Base-by-base conservation (phyloP, 2,113 vertebrate species). In the Python bivittatus region DNA sequence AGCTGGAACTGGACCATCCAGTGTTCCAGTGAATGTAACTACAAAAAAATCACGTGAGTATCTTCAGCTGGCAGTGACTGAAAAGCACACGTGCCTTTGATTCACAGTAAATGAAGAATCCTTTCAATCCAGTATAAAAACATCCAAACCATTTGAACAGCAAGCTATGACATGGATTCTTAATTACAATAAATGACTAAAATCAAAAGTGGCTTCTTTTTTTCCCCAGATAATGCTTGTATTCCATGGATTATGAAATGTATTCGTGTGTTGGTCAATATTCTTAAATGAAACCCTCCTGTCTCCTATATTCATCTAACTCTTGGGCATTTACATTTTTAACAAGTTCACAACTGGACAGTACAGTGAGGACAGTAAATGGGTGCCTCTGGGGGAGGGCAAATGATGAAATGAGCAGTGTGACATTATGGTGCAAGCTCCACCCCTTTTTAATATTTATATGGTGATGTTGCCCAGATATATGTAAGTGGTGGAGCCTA, bases 21-120 rank as follows among this genome's bases (percentile, higher is more conserved):
- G 98, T 94, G 17, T 93, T 54, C 97, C 97, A 0, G 97, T 98
- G 93, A 99, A 99, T 3, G 96, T 98, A 89, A 99, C 98, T 95
- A 99, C 99, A 93, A 99, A 98, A 94, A 99, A 99, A 94, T 98
- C 98, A 91, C 98, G 98, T 98, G 95, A 98, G 98, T 98, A 87
- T n/a, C 25, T 27, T 64, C 0, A 79, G 0, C 0, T 17, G 42
- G 0, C n/a, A 56, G 9, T 25, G 9, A 22, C 44, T 88, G 53
- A 17, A 57, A 54, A 48, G 20, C 89, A 90, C 92, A 85, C 1
- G 29, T 25, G 60, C 33, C 12, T 33, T 29, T 23, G 87, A 52
- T 25, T 58, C 54, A 38, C 83, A 23, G 57, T 91, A 91, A 90
- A 72, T 27, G 64, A 0, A 8, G 0, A 0, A 79, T 17, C 1